Evolutionary conservation across 1,140 invertebrate genomes (phyloP).

Genomic region (Lethrus apterus): DNA sequence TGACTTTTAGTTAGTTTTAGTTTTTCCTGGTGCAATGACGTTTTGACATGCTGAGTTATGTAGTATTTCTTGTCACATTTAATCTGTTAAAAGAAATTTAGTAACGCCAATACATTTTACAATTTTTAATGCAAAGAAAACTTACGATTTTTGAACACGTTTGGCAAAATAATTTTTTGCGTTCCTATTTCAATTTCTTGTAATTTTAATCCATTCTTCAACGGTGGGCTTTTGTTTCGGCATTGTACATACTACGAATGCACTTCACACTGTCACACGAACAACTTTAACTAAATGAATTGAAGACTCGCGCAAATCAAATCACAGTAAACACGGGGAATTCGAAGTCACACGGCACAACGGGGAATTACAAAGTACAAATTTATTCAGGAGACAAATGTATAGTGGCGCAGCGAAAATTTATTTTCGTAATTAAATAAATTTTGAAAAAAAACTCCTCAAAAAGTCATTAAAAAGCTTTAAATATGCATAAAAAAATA

Average conservation of each 20-base stretch:
- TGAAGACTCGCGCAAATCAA: background rate
- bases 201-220: background rate
- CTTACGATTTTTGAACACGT: too few species aligned
- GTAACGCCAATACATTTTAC: too few species aligned
- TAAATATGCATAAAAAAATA: background rate
- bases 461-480: background rate
- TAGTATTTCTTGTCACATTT: too few species aligned
- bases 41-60: too few species aligned
- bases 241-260: constrained; percentile 1
- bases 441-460: background rate
- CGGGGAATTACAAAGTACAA: background rate
- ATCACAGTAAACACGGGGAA: background rate
- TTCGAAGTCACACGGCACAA: background rate
- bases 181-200: too few species aligned
- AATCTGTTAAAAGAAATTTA: too few species aligned
- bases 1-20: too few species aligned
- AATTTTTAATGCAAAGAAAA: too few species aligned
- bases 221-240: background rate
- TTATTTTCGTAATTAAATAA: background rate
- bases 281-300: background rate
- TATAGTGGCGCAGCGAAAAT: background rate
- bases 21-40: too few species aligned
- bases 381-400: background rate
- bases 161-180: too few species aligned
- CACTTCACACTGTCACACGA: background rate